phyloP scores from a whole-genome alignment of 2,888 invertebrate species.

The Ectemnius cavifrons region DNA sequence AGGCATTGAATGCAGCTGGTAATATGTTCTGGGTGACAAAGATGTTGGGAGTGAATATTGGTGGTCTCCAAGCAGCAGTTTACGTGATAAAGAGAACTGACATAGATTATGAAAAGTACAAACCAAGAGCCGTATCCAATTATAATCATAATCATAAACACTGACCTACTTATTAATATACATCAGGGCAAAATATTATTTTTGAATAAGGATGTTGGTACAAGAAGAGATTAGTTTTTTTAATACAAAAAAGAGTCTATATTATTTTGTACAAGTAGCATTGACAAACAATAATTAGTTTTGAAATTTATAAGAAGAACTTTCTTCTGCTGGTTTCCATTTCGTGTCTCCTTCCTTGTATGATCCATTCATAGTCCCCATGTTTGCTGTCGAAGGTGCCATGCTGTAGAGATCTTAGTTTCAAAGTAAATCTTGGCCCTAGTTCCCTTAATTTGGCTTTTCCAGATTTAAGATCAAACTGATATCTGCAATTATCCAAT shows the following conservation, averaged over 20 bases:
- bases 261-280: conserved; percentile 25
- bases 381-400: conserved; percentile 98
- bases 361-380: conserved; percentile 98
- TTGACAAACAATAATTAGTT: conserved; percentile 13
- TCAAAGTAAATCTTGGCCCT: conserved; percentile 98
- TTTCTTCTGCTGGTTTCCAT: conserved; percentile 95
- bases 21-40: conserved; percentile 63
- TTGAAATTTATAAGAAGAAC: conserved; percentile 88
- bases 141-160: background rate
- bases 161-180: too few species aligned
- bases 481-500: conserved; percentile 82
- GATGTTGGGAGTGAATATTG: conserved; percentile 68
- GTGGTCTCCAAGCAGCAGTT: conserved; percentile 68
- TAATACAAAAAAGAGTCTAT: background rate
- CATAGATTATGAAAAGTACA: conserved; percentile 46
- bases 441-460: conserved; percentile 91
- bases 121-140: conserved; percentile 1
- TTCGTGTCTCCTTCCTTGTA: conserved; percentile 92
- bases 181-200: background rate
- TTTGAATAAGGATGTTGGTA: background rate
- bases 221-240: background rate
- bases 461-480: conserved; percentile 89
- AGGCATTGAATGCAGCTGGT: conserved; percentile 62
- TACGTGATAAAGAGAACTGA: conserved; percentile 67
- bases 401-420: conserved; percentile 94